These are phyloP conservation scores for Hystrix brachyura DNA, from an alignment of 2,113 vertebrate species.

Conservation along the genomic window DNA sequence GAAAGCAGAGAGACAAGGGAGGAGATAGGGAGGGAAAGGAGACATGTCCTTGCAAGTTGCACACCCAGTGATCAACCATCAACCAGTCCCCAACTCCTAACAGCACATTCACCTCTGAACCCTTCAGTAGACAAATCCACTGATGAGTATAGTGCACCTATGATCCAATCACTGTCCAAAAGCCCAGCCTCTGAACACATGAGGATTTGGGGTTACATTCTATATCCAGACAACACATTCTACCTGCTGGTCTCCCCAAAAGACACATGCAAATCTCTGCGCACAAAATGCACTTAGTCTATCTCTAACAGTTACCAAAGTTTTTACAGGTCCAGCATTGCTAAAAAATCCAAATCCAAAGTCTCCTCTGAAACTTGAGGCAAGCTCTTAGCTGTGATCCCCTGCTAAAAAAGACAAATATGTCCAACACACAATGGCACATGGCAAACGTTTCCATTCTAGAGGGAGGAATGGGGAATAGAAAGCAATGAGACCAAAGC, in stretches of 20 bases:
- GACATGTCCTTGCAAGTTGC: not conserved
- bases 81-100: not conserved
- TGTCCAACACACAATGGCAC: not conserved
- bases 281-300: not conserved
- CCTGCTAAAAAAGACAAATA: not conserved
- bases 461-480: not conserved
- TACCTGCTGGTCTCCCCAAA: not conserved
- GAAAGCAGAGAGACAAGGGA: not conserved
- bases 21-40: not conserved
- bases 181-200: not conserved
- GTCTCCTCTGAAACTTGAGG: not conserved
- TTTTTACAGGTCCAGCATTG: not conserved
- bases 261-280: not conserved
- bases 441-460: not conserved
- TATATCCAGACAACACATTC: not conserved
- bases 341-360: not conserved
- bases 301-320: not conserved
- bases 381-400: not conserved
- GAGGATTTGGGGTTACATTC: not conserved
- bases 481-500: not conserved
- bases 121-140: not conserved
- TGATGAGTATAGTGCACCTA: not conserved
- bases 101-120: not conserved
- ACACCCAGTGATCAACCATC: not conserved
- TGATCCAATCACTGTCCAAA: not conserved